Percentiles rank a stretch among this genome's conserved stretches.
Evolutionary conservation across 2,888 invertebrate species (phyloP).

Genomic region (Idaea dimidiata): DNA sequence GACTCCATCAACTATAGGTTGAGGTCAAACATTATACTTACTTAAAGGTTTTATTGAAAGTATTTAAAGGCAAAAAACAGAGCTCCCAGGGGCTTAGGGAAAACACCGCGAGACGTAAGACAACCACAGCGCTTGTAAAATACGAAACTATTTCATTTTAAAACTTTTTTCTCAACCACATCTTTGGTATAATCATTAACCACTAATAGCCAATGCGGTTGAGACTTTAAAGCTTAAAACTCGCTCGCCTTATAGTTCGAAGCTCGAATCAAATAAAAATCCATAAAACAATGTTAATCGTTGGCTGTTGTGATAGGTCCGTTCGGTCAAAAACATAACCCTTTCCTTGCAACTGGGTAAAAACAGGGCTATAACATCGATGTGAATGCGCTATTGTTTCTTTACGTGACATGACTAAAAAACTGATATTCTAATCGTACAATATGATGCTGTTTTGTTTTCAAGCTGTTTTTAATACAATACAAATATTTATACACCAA

Average conservation of each 20-base stretch:
- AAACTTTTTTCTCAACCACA: constrained; percentile 52
- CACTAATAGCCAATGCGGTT: constrained; percentile 68
- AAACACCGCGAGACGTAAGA: constrained; percentile 27
- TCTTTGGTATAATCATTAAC: constrained; percentile 59
- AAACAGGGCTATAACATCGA: too few relatives aligned
- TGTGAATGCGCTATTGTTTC: too few relatives aligned
- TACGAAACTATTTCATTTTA: constrained; percentile 51
- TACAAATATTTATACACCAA: too few relatives aligned
- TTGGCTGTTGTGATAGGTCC: too few relatives aligned
- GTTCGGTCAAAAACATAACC: background rate
- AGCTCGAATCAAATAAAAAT: background rate
- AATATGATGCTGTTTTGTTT: too few relatives aligned
- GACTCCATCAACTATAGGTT: constrained; percentile 30
- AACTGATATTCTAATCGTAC: too few relatives aligned
- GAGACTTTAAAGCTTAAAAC: constrained; percentile 35
- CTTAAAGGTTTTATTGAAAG: constrained; percentile 27
- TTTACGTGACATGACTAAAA: too few relatives aligned
- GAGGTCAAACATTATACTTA: constrained; percentile 22
- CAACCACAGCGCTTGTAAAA: constrained; percentile 44
- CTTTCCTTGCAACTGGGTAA: too few relatives aligned
- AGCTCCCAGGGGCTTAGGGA: constrained; percentile 31
- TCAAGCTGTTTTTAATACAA: too few relatives aligned
- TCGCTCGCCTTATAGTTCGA: constrained; percentile 37
- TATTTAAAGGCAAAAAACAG: constrained; percentile 27
- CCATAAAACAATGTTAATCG: too few relatives aligned